Base-by-base conservation (phyloP, 2,888 invertebrate genomes). In the Eucriotettix oculatus region DNA sequence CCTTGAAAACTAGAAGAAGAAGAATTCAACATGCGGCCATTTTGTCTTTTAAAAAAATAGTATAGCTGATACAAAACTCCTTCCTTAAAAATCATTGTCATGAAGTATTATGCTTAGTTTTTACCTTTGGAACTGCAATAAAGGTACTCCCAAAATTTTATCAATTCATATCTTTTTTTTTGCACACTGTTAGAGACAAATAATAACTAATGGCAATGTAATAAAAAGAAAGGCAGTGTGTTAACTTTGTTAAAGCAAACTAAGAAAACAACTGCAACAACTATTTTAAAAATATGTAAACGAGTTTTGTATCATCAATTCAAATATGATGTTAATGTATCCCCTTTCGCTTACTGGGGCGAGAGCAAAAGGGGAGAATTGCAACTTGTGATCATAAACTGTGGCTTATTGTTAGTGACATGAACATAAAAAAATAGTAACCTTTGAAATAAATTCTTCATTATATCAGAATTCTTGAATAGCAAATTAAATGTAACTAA, bases 241-340 rank as follows among this genome's bases (percentile, higher is more conserved):
- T 29, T 29, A 29, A 29, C 29, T 29, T 29, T 29, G 29, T 29
- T 29, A 29, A 29, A 29, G 7, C 29, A 29, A 29, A 29, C 29
- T 29, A 29, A 29, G 29, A 7, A 29, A 29, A 29, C 29, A 29
- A 29, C 29, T 29, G 29, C 29, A 29, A 29, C 7, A 29, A 29
- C 29, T 29, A 29, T 29, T 29, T 29, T 29, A n/a, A 16, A 54
- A 17, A 54, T 55, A 16, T 40, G 12, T 10, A 43, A 60, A 48
- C 54, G 60, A 60, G 52, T 60, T 60, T 60, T 57, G 60, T 60
- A 60, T 60, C 60, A 44, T 52, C 55, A 40, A 12, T 48, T 48
- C 14, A n/a, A 14, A 16, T 54, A 16, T 16, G 29, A n/a, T 12
- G 17, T 16, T 16, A 29, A 14, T 60, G 48, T 29, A 52, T 56